Base-by-base conservation (phyloP, 2,113 vertebrate genomes). In the Bubo blakistoni region DNA sequence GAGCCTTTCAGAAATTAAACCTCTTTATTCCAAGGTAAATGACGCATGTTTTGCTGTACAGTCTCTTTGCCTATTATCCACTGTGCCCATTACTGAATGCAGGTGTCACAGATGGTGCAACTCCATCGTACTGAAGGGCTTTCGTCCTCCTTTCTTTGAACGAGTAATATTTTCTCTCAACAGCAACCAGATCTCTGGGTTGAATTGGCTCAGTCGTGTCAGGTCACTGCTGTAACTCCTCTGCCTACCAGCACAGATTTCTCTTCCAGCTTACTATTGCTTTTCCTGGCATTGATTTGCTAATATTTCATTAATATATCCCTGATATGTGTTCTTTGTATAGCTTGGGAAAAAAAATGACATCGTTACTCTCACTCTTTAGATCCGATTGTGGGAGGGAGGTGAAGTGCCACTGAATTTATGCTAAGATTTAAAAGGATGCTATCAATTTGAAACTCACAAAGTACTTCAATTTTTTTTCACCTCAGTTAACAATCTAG, bases 1-100 rank as follows among this genome's bases (percentile, higher is more conserved):
- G 80, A 89, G 80, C 83, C 72, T 83, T 92, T 91, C 93, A 91
- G 94, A 94, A 97, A 94, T 91, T 62, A 96, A 96, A 96, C 94
- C 96, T 92, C 90, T 93, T 92, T 82, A 80, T 92, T 30, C 86
- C n/a, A 59, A 96, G 91, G 89, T 93, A 92, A 96, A 95, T 78
- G 91, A 92, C 59, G 44, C 89, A 57, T 59, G 91, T 91, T 97
- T 81, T 86, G 83, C 95, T 59, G 69, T 16, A 88, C 94, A 81
- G 25, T 55, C 94, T 71, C 91, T 2, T 66, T 67, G 67, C 88
- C 94, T 65, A 82, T 96, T 95, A 85, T 92, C 81, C 84, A 36
- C 84, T 5, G 13, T 77, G 92, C 90, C 90, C 67, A 7, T 46
- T 62, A 5, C 92, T 88, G 88, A 94, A 96, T 82, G 86, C 96